Evolutionary conservation across 2,113 vertebrate species (phyloP).

Genomic region (Uria lomvia): DNA sequence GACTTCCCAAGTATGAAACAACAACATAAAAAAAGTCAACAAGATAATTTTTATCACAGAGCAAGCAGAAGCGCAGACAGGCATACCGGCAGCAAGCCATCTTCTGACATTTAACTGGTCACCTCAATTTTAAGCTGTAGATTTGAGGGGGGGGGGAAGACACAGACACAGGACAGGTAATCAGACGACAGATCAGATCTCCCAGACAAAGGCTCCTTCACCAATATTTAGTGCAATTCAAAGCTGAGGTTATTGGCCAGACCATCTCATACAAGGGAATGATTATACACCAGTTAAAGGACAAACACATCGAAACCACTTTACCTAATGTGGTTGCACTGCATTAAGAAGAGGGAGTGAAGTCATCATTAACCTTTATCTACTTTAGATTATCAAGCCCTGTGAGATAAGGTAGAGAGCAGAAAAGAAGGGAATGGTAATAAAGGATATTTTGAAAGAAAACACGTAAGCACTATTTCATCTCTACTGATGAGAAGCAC

Average conservation of each 20-base stretch:
- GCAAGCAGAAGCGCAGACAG: background rate
- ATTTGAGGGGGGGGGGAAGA: rapidly evolving
- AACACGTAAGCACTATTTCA: background rate
- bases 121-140: background rate
- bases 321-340: background rate
- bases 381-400: background rate
- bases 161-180: background rate
- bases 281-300: background rate
- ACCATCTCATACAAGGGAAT: background rate
- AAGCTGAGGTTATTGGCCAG: background rate
- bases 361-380: background rate
- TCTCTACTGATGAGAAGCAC: background rate
- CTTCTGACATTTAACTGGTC: background rate
- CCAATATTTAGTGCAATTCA: background rate
- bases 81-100: background rate
- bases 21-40: background rate
- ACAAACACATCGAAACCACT: background rate
- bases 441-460: background rate
- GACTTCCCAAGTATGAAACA: background rate
- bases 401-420: background rate
- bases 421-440: background rate
- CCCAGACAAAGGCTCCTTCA: background rate
- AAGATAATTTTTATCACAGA: background rate
- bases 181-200: background rate
- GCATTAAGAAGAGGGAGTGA: background rate